Evolutionary conservation across 1,140 invertebrate species (phyloP), one percentile per base, ranked within the genome.

Genomic region (Pogonomyrmex californicus): DNA sequence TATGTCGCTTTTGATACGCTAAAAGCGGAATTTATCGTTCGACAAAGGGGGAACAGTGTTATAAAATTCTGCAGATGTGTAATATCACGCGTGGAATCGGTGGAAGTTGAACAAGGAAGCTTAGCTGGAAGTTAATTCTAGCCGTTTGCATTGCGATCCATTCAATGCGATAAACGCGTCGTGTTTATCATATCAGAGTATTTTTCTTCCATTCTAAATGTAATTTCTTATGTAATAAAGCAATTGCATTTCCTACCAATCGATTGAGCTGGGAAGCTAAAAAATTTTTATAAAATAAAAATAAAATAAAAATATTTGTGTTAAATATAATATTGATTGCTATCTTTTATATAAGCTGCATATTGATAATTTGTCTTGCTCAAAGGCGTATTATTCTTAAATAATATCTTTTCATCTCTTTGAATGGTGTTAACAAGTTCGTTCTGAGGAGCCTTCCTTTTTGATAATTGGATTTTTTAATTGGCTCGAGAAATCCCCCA

Each of bases 181-280:
- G 2, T 14, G n/a, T 41, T 6, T 66, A 73, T 81, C 30, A 14
- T 56, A 82, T 76, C 10, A 23, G 17, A 63, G 33, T 78, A 71
- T 70, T 81, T 81, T 70, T 70, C 6, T 68, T 81, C 9, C 12
- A 70, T 38, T 17, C 12, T 30, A 41, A 38, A 54, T 54, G 9
- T 38, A 54, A n/a, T n/a, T 81, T 41, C 14, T 54, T 70, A 81
- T 70, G 4, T 70, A 81, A 68, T 70, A n/a, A 70, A 58, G 30
- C 0, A 17, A 12, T 10, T 33, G 23, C 6, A 12, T 38, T 38
- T 9, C 33, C 54, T 41, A 54, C 4, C 2, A 36, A 44, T 76
- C 54, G 54, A 33, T 44, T 0, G 23, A 30, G 6, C 9, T 23
- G 0, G 33, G 7, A 44, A 76, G 56, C 4, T 17, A 4, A 17